A percentile compares a stretch with the other conserved stretches of the same genome.
phyloP scores from a whole-genome alignment of 1,140 invertebrate species.

The Ylistrum balloti region DNA sequence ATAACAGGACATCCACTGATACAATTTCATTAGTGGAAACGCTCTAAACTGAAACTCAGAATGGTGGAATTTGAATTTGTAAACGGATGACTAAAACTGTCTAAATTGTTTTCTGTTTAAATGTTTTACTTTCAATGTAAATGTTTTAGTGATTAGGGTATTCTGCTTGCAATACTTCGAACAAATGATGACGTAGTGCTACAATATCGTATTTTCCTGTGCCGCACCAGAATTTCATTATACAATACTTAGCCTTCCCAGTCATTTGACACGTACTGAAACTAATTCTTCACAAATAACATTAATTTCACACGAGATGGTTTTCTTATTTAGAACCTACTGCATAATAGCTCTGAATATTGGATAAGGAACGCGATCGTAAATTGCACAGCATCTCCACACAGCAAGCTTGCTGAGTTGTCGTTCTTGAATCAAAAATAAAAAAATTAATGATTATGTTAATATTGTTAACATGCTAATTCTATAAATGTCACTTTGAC shows the following conservation, averaged over 20 bases:
- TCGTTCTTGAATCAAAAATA: constrained; percentile 31
- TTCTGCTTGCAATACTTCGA: background rate
- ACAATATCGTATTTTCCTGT: background rate
- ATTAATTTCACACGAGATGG: constrained; percentile 32
- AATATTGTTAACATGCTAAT: background rate
- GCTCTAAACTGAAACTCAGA: too few relatives aligned
- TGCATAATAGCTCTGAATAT: background rate
- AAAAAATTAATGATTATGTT: constrained; percentile 23
- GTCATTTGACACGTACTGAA: constrained; percentile 28
- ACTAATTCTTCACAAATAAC: constrained; percentile 34
- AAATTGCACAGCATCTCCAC: background rate
- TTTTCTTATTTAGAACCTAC: background rate
- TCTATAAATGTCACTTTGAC: constrained; percentile 35
- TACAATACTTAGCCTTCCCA: background rate
- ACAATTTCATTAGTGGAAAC: background rate
- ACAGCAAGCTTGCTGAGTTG: background rate
- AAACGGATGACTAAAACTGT: too few relatives aligned
- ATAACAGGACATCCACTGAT: background rate
- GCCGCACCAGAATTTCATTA: constrained; percentile 12
- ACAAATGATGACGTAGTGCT: background rate
- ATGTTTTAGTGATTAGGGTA: background rate
- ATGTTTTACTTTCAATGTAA: background rate
- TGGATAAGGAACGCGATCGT: background rate
- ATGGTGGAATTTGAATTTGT: too few relatives aligned
- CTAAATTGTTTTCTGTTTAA: too few relatives aligned